Base-by-base conservation (phyloP, 2,797 vertebrate species). In the Catostomus latipinnis region DNA sequence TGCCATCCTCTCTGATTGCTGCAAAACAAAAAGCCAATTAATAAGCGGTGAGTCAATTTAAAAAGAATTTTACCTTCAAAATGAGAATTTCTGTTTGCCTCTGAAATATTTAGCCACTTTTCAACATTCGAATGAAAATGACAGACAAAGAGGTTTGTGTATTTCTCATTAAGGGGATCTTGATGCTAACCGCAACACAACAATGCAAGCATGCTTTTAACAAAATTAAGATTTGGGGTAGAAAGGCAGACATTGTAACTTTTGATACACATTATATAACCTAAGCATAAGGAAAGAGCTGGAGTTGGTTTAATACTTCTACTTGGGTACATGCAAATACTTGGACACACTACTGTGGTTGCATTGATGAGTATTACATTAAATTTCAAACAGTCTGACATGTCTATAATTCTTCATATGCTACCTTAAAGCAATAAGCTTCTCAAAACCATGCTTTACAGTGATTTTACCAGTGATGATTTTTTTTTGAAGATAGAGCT, bases 1-100 rank as follows among this genome's bases (percentile, higher is more conserved):
- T 99, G 76, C 98, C 98, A 87, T 99, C 98, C 89, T 99, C 98
- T 88, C 98, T 95, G 92, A 99, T 99, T 90, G 98, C 98, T 99
- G 85, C 9, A 90, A 77, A 57, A 82, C 61, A 82, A 45, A 80
- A 22, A 22, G 54, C 1, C 62, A 73, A 14, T 49, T 43, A 34
- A 18, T 22, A 0, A 13, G 5, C 16, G 14, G 13, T n/a, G 48
- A 8, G 57, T 72, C 6, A 11, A 56, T 56, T 48, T 9, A 12
- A 12, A 48, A 60, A 18, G 6, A 54, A 49, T 14, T 70, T 56
- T 6, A 61, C 11, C 65, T 63, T 70, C 6, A 34, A 67, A 34
- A 60, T 48, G 14, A 72, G 61, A 65, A 63, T 8, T 65, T 14
- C 34, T 12, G 13, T 46, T n/a, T 2, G n/a, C 45, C 8, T 56